Evolutionary conservation across 1,140 invertebrate genomes (phyloP).

Genomic region (Galleria mellonella): DNA sequence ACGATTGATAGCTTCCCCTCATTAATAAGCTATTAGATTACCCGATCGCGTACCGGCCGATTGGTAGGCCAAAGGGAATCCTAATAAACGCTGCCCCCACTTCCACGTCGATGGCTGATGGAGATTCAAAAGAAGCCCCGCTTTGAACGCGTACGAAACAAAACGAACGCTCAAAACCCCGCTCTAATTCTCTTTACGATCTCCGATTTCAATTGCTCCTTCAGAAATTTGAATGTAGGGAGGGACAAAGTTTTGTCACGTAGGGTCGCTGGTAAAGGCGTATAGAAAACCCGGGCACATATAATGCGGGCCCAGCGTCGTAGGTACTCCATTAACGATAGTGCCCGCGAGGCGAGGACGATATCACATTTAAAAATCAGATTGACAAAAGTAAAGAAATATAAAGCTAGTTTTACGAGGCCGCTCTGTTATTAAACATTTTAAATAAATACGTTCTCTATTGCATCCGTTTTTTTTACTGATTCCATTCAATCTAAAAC

Average conservation of each 20-base stretch:
- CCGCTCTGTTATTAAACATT: slow-evolving; percentile 70
- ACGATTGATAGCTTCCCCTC: slow-evolving; percentile 58
- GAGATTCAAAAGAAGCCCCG: slow-evolving; percentile 70
- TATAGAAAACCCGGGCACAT: slow-evolving; percentile 47
- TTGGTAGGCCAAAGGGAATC: slow-evolving; percentile 69
- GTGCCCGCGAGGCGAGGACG: slow-evolving; percentile 49
- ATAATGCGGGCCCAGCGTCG: slow-evolving; percentile 63
- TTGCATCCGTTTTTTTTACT: slow-evolving; percentile 48
- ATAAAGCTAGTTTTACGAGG: slow-evolving; percentile 56
- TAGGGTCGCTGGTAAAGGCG: slow-evolving; percentile 48
- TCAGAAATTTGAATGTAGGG: slow-evolving; percentile 72
- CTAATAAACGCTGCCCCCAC: slow-evolving; percentile 67
- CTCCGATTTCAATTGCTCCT: slow-evolving; percentile 74
- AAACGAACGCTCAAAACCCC: slow-evolving; percentile 63
- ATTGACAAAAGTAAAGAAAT: slow-evolving; percentile 61
- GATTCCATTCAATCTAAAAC: slow-evolving; percentile 45
- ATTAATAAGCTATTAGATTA: slow-evolving; percentile 74
- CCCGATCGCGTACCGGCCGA: slow-evolving; percentile 53
- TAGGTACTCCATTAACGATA: slow-evolving; percentile 69
- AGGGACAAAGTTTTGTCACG: slow-evolving; percentile 71
- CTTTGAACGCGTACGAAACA: slow-evolving; percentile 63
- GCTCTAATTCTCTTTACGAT: slow-evolving; percentile 73
- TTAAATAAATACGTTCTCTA: slow-evolving; percentile 49
- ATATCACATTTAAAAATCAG: slow-evolving; percentile 65
- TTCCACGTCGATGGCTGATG: slow-evolving; percentile 63